phyloP scores from a whole-genome alignment of 2,797 vertebrate species.

The Atherinosoma microstoma region DNA sequence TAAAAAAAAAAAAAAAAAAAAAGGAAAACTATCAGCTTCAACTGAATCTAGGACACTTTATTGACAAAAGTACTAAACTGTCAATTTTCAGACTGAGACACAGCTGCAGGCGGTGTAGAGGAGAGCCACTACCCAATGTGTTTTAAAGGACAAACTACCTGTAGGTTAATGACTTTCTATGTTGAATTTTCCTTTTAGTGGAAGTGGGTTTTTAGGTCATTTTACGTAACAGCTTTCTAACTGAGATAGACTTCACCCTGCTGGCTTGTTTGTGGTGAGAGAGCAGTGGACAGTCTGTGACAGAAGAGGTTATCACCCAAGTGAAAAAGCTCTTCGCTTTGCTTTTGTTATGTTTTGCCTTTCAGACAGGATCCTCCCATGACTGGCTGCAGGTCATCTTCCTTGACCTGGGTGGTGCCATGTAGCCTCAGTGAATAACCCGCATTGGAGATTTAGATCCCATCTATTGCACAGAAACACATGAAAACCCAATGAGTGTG shows the following conservation, averaged over 20 bases:
- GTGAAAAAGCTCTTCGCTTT: constrained; percentile 37
- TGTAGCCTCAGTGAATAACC: constrained; percentile 36
- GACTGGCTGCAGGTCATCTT: constrained; percentile 60
- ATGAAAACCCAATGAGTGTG: constrained; percentile 2
- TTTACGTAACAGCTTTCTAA: constrained; percentile 68
- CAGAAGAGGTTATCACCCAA: constrained; percentile 38
- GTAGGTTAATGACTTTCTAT: constrained; percentile 78
- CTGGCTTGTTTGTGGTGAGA: constrained; percentile 54
- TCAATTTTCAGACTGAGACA: constrained; percentile 61
- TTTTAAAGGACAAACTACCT: constrained; percentile 76
- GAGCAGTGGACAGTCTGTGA: constrained; percentile 30
- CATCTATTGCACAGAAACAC: constrained; percentile 35
- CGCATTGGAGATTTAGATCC: constrained; percentile 51
- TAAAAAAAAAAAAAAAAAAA: neutral
- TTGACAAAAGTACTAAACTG: constrained; percentile 60
- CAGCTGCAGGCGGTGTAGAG: constrained; percentile 55
- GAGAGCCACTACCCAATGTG: constrained; percentile 37
- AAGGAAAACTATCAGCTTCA: constrained; percentile 17
- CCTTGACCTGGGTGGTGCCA: constrained; percentile 56
- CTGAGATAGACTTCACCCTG: constrained; percentile 55
- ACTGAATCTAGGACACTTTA: constrained; percentile 69
- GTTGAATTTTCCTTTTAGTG: constrained; percentile 66
- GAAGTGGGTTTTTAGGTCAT: constrained; percentile 83
- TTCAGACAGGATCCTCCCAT: constrained; percentile 44
- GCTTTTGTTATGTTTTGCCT: constrained; percentile 56